Percentiles rank a stretch among this genome's conserved stretches.
Conservation (phyloP, 2,113 vertebrate genomes). For the Pachyramphus minor region DNA sequence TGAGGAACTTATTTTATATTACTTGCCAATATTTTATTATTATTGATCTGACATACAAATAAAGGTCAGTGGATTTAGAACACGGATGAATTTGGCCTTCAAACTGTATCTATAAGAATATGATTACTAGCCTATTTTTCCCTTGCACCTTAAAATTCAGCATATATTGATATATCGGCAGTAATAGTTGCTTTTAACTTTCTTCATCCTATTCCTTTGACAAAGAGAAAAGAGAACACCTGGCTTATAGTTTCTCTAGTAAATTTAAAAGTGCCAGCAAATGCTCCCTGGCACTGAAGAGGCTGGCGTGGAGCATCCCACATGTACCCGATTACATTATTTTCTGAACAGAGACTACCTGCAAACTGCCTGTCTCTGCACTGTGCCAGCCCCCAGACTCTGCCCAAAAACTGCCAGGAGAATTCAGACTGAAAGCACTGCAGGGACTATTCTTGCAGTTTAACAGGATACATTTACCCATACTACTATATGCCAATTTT, state of each 20-base stretch:
- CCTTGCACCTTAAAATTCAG: neutral
- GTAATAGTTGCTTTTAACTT: neutral
- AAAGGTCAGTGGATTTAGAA: constrained; percentile 37
- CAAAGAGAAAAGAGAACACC: neutral
- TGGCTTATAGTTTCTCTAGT: neutral
- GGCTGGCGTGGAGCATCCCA: neutral
- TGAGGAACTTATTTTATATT: neutral
- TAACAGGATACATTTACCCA: fast-evolving
- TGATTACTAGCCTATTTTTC: neutral
- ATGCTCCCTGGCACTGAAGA: neutral
- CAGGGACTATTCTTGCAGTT: neutral
- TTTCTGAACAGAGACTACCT: constrained; percentile 12
- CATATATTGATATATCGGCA: neutral
- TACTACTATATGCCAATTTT: neutral
- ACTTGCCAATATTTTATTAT: constrained; percentile 14
- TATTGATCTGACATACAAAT: constrained; percentile 30
- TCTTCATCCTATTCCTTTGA: neutral
- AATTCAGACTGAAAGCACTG: neutral
- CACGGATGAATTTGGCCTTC: constrained; percentile 7
- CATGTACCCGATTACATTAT: neutral
- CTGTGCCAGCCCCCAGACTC: neutral
- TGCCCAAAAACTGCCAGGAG: neutral
- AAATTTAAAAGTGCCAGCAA: neutral
- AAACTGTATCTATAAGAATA: neutral
- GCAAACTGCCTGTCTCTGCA: neutral